Conservation (phyloP, 2,888 invertebrate species). For the Helleia helle region DNA sequence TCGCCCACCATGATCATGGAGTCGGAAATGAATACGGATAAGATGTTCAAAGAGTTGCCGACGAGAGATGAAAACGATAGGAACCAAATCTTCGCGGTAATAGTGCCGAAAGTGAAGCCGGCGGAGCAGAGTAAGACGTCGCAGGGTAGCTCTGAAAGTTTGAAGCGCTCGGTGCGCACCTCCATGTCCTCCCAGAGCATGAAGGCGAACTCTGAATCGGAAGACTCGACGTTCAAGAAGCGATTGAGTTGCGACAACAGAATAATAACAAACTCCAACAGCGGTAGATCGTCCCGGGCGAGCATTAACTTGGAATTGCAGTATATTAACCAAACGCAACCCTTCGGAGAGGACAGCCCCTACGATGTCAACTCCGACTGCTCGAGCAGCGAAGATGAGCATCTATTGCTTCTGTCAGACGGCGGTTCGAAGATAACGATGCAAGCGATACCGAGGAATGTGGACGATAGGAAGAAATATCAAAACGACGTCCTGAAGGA, state of each 20-base stretch:
- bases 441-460: conserved; percentile 44
- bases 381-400: conserved; percentile 66
- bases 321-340: conserved; percentile 51
- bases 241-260: conserved; percentile 64
- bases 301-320: conserved; percentile 57
- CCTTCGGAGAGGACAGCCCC: conserved; percentile 40
- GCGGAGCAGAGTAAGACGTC: conserved; percentile 31
- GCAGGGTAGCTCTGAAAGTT: conserved; percentile 47
- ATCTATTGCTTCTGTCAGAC: conserved; percentile 59
- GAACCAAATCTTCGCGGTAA: conserved; percentile 62
- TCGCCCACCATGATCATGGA: conserved; percentile 62
- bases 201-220: conserved; percentile 54
- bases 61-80: conserved; percentile 36
- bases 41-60: conserved; percentile 62
- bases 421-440: conserved; percentile 65
- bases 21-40: conserved; percentile 43
- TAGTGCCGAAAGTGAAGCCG: conserved; percentile 58
- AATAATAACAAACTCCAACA: conserved; percentile 38
- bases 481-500: conserved; percentile 58
- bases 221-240: conserved; percentile 59
- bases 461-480: conserved; percentile 35
- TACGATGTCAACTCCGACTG: conserved; percentile 54
- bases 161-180: conserved; percentile 42
- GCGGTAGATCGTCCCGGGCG: conserved; percentile 51
- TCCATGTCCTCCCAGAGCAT: conserved; percentile 54